Base-by-base conservation (phyloP, 1,140 invertebrate species). In the Matsumurasca onukii region DNA sequence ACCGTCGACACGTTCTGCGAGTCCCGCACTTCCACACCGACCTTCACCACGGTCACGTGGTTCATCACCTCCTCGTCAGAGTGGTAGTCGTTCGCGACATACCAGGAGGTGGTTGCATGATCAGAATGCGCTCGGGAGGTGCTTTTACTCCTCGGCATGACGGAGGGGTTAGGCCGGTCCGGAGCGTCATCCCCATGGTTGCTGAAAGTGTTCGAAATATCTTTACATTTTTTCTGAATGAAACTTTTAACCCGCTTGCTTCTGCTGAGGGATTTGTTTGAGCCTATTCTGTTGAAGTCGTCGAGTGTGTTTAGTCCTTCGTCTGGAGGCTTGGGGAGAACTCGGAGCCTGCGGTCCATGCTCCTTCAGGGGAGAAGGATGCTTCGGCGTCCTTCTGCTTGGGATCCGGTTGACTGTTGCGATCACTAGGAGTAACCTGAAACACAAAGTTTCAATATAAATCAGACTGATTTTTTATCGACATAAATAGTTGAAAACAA, bases 231-330 rank as follows among this genome's bases (percentile, higher is more conserved):
- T 68, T 78, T 78, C 66, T 82, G 74, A 71, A 82, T 59, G 24
- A 59, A 82, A 70, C 74, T 82, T 70, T 81, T 82, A n/a, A 82
- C 79, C 24, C 79, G 76, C 68, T 80, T 80, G 9, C 79, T 76
- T 70, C 78, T 81, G 69, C 80, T 82, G 71, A 80, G 25, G 3
- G 30, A 39, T 39, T 61, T 68, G 22, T 57, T 59, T 24, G 52
- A 59, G 51, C 51, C 51, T 24, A 68, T 59, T 59, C 59, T 9
- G 20, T 68, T 31, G 34, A 68, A 68, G 45, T 59, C 55, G 55
- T 59, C 55, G 22, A 59, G 25, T 24, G 25, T 59, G 55, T 59
- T 59, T 27, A 59, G 25, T 24, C 55, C 55, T 29, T 59, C 55
- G 25, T 59, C 55, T 5, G 55, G 55, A 22, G 55, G 25, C n/a